Base-by-base conservation (phyloP, 2,888 invertebrate genomes). In the Ornithoptera priamus region DNA sequence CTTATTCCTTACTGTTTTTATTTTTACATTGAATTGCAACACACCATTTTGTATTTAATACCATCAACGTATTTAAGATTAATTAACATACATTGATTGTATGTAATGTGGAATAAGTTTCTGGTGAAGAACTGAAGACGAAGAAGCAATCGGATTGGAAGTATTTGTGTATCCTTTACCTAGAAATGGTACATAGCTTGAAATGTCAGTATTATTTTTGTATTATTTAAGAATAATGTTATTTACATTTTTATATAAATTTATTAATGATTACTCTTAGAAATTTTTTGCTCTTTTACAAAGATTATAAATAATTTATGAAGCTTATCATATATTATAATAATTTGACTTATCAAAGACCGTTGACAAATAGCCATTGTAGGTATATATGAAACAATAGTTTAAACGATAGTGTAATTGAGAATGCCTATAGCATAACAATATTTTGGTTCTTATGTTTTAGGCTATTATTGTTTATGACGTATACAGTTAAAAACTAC, bases 251-350 rank as follows among this genome's bases (percentile, higher is more conserved):
- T 58, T 58, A 22, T 22, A 8, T 22, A 22, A 58, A 22, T 6
- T 58, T 12, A 58, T 24, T 22, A 18, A n/a, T 53, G n/a, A 53
- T 7, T 53, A 20, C n/a, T 24, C 7, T 58, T 15, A 53, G 12
- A 58, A 58, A 58, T 58, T 22, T 58, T 58, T 24, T 22, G 3
- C 22, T 22, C 22, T 58, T 39, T 20, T 39, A 46, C 39, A 65
- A 58, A 18, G 58, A 65, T 65, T 58, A 65, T 46, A 58, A 65
- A 65, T 65, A 42, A 65, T 65, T 65, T 65, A 65, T 57, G 59
- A 46, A 20, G 22, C 15, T 58, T 22, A 58, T 58, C 57, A n/a
- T 7, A 22, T 2, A 58, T 15, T 56, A 56, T 8, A 56, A 56
- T 56, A 7, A 20, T 8, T 58, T 58, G 2, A 20, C 6, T 58